Evolutionary conservation across 2,888 invertebrate species (phyloP), one percentile per base, ranked within the genome.

Genomic region (Subacronicta megacephala): DNA sequence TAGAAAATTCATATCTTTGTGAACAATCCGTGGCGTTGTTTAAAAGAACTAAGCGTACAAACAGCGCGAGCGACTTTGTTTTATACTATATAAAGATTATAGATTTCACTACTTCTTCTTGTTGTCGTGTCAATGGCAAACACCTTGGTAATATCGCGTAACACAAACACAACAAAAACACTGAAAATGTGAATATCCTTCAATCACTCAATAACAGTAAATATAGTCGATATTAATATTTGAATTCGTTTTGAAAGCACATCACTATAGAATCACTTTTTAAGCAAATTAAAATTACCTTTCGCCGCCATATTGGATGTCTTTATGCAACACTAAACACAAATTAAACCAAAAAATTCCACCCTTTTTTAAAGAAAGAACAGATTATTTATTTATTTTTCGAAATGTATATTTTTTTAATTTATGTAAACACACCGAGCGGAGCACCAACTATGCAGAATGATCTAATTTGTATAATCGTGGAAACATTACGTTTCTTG

Each of bases 391-490:
- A 18, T 0, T 7, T 0, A 18, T 36, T 17, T 6, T 23, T 40
- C 10, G 23, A 40, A 40, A 23, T n/a, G 15, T 9, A 13, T 16
- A 36, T 23, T 37, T 2, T 2, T 13, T 42, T 41, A 43, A 40
- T 58, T 37, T 26, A 29, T 15, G 9, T 13, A 33, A 17, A 31
- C 33, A 31, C 35, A 38, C 7, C 3, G 42, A 42, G n/a, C n/a
- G 26, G 26, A 26, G 36, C 36, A 47, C n/a, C 18, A 16, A 38
- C 43, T 23, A 69, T 57, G 51, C 42, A 60, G 68, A 78, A 56
- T 79, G 81, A 77, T 81, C 84, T 81, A 85, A 83, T 83, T 84
- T 76, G 77, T 79, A 66, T 76, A 73, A 82, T 77, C 66, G 77
- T 75, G 42, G 50, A 54, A 78, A 80, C 79, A 77, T 65, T 37